phyloP scores from a whole-genome alignment of 2,888 invertebrate genomes.

The Ectemnius cavifrons region DNA sequence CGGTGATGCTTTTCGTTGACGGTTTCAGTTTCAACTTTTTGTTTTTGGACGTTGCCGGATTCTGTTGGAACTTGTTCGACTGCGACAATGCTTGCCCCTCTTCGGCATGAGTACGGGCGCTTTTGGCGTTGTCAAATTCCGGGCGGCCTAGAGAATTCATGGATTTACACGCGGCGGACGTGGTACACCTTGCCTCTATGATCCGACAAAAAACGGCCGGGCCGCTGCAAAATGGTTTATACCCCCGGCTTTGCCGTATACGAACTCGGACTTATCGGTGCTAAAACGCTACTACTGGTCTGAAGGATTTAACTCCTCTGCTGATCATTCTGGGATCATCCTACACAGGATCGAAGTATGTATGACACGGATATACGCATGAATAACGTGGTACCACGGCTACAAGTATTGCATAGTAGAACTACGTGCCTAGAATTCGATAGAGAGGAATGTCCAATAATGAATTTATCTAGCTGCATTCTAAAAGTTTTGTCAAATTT shows the following conservation, averaged over 20 bases:
- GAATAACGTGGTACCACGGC: no score
- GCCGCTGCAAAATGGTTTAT: constrained; percentile 31
- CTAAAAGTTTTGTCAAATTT: no score
- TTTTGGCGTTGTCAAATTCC: constrained; percentile 44
- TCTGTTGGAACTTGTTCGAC: constrained; percentile 52
- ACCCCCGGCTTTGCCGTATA: constrained; percentile 16
- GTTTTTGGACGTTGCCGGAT: no score
- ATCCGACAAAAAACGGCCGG: constrained; percentile 32
- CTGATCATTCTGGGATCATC: background rate
- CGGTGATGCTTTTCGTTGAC: no score
- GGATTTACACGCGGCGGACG: constrained; percentile 2
- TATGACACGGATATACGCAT: no score
- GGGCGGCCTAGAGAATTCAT: constrained; percentile 6
- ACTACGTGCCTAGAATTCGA: no score
- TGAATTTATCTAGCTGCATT: no score
- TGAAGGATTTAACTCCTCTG: background rate
- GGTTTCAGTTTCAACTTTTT: no score
- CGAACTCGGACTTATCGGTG: background rate
- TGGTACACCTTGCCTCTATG: constrained; percentile 18
- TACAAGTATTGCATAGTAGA: no score
- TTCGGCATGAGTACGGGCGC: constrained; percentile 29
- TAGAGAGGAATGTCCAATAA: no score
- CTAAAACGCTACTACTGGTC: background rate
- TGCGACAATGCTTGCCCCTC: constrained; percentile 35
- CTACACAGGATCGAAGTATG: no score